Base-by-base conservation (phyloP, 2,797 vertebrate species). In the Rhabdophis nuchalis region DNA sequence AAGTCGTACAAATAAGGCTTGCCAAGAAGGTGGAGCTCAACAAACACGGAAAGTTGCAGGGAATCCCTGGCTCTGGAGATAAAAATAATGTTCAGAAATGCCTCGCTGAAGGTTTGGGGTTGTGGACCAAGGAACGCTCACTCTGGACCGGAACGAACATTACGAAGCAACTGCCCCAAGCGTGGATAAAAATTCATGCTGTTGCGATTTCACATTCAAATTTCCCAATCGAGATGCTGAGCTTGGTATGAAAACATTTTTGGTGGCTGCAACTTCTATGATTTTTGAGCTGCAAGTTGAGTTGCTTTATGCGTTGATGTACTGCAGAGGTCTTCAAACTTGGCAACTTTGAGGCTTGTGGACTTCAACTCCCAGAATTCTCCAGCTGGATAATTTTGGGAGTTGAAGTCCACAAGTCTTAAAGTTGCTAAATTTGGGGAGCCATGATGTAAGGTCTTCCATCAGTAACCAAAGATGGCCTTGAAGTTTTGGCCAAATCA, bases 41-140 rank as follows among this genome's bases (percentile, higher is more conserved):
- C 50, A 10, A 13, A 92, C 23, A 82, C 36, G 32, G 82, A 58
- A 89, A 61, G 72, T 64, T 85, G 56, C 23, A 77, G 86, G 46
- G 85, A 0, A 29, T 1, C 0, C 11, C 1, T 9, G 25, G 6
- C 23, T 20, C 25, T 0, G 11, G 4, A 85, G 3, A 60, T 46
- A 93, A 27, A 72, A 87, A 54, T 68, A 88, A 52, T 68, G 20
- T 36, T 68, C 64, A 90, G 36, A 1, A 0, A 9, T 52, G 20
- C 10, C 29, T 32, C 23, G 2, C 1, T n/a, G 36, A 41, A 77
- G 25, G 14, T 29, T 16, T 0, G 8, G 18, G 0, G 0, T 0
- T 0, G 0, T 0, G 5, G 91, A 57, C 32, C 8, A 18, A 50
- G 25, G 27, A 46, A 46, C 46, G 2, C 25, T 6, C 20, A 1